Evolutionary conservation across 2,113 vertebrate genomes (phyloP).

Genomic region (Pithys albifrons): DNA sequence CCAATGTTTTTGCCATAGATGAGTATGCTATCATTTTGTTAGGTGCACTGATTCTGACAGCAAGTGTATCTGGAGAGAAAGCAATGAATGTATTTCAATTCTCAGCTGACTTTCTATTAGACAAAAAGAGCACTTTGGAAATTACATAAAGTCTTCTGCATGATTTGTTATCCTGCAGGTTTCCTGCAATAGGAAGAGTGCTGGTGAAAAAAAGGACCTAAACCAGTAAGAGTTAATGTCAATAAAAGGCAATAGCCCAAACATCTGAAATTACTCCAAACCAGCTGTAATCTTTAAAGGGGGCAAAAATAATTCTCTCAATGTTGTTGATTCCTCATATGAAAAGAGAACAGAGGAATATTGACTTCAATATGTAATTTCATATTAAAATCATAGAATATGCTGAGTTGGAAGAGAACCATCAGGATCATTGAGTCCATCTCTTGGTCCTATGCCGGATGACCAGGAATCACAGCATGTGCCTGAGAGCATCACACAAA

Average conservation of each 20-base stretch:
- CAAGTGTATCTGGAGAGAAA: neutral
- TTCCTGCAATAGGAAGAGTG: neutral
- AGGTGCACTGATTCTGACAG: neutral
- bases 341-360: neutral
- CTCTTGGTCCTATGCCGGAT: neutral
- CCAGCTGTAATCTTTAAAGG: neutral
- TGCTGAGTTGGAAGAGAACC: neutral
- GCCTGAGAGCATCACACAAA: neutral
- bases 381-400: neutral
- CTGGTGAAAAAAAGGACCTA: neutral
- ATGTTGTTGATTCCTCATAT: neutral
- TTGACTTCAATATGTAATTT: neutral
- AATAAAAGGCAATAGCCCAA: neutral
- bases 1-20: neutral
- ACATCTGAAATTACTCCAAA: neutral
- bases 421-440: neutral
- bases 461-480: neutral
- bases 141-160: neutral
- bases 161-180: neutral
- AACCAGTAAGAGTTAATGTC: neutral
- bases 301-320: neutral
- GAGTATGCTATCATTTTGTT: neutral
- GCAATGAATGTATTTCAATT: neutral
- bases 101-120: neutral
- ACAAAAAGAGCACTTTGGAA: neutral